Conservation (phyloP, 2,113 vertebrate species). For the Aleadryas rufinucha region DNA sequence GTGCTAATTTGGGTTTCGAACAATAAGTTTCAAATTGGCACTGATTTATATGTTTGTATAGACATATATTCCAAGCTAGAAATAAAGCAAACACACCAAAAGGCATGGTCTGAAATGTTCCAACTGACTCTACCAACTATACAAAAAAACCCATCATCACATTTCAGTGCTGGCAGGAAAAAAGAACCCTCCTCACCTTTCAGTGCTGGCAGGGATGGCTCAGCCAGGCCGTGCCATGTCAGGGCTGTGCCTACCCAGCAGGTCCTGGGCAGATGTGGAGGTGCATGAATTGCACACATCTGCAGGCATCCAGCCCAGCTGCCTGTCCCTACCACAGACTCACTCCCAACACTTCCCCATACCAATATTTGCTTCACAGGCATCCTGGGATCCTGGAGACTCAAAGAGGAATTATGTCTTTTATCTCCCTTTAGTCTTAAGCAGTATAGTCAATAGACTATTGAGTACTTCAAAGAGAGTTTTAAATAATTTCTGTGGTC, state of each 20-base stretch:
- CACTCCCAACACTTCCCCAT: background rate
- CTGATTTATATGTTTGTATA: background rate
- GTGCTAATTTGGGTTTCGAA: background rate
- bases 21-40: background rate
- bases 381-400: background rate
- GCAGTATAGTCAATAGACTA: background rate
- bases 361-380: background rate
- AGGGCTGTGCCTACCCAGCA: background rate
- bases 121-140: background rate
- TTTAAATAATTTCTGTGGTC: background rate
- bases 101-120: background rate
- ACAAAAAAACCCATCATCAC: rapidly evolving
- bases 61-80: background rate
- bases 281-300: background rate
- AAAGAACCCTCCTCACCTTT: background rate
- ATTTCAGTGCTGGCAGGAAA: background rate
- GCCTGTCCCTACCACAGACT: rapidly evolving
- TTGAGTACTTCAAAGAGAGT: background rate
- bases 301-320: background rate
- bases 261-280: background rate
- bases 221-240: rapidly evolving
- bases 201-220: background rate
- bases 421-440: background rate
- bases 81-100: background rate
- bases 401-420: background rate